A percentile compares a stretch with the other conserved stretches of the same genome.
Conservation (phyloP, 2,888 invertebrate genomes). For the Noctua janthe region DNA sequence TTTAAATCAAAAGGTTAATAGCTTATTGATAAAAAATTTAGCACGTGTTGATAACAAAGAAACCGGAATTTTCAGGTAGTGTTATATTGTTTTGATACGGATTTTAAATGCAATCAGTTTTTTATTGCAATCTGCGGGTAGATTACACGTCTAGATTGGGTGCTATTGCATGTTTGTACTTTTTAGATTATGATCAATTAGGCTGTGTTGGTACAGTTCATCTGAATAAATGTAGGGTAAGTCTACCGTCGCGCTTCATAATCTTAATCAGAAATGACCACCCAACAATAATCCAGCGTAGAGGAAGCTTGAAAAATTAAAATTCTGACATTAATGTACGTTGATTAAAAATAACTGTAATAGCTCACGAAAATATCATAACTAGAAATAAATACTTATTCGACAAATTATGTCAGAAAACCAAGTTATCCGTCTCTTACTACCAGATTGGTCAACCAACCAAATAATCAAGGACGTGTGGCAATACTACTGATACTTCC, state of each 20-base stretch:
- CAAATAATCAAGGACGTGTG: background rate
- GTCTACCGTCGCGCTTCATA: background rate
- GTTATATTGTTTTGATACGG: constrained; percentile 12
- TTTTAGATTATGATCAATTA: background rate
- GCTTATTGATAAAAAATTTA: constrained; percentile 14
- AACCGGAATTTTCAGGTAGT: constrained; percentile 15
- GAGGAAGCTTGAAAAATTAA: background rate
- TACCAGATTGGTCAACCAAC: too few species aligned
- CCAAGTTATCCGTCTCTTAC: background rate
- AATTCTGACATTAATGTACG: background rate
- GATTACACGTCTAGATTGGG: constrained; percentile 7
- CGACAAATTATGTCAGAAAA: background rate
- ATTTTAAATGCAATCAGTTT: constrained; percentile 22
- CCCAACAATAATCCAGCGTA: background rate
- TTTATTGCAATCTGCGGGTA: constrained; percentile 13
- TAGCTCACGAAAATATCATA: too few species aligned
- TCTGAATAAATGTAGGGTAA: background rate
- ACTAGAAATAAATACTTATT: background rate
- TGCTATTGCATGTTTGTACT: constrained; percentile 2
- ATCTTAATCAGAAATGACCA: background rate
- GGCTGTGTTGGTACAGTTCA: background rate
- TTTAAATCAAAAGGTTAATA: constrained; percentile 31
- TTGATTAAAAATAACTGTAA: too few species aligned
- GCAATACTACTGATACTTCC: background rate
- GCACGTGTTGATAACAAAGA: constrained; percentile 37